Evolutionary conservation across 2,888 invertebrate genomes (phyloP).

Genomic region (Eilema depressum): DNA sequence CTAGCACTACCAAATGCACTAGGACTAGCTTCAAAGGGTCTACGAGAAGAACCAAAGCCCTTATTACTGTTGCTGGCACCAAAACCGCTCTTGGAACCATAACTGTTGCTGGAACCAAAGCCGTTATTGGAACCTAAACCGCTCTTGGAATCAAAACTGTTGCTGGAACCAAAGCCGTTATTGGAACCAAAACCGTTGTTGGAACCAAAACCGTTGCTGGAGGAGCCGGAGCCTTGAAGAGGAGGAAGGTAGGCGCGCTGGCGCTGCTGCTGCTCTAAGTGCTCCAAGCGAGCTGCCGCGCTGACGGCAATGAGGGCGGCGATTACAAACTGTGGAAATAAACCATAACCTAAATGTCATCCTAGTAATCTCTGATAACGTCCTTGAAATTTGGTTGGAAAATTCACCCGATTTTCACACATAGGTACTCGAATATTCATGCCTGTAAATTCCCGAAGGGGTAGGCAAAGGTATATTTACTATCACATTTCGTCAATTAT

Average conservation of each 20-base stretch:
- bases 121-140: neutral
- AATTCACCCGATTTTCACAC: too few relatives aligned
- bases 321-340: conserved; percentile 66
- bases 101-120: neutral
- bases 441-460: too few relatives aligned
- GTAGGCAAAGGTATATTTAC: too few relatives aligned
- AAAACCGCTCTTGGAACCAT: neutral
- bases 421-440: too few relatives aligned
- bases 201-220: neutral
- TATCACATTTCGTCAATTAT: too few relatives aligned
- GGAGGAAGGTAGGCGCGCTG: conserved; percentile 76
- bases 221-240: conserved; percentile 44
- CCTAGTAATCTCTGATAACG: too few relatives aligned
- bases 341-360: neutral
- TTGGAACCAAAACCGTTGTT: neutral
- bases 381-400: too few relatives aligned
- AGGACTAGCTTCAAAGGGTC: conserved; percentile 45
- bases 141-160: neutral
- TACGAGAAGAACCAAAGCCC: conserved; percentile 21
- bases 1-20: conserved; percentile 35
- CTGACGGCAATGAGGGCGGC: conserved; percentile 72
- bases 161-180: neutral
- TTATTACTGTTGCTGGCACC: neutral
- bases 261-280: conserved; percentile 60
- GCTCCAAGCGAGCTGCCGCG: conserved; percentile 76